Conservation (phyloP, 2,113 vertebrate species). For the Ophiodon elongatus region DNA sequence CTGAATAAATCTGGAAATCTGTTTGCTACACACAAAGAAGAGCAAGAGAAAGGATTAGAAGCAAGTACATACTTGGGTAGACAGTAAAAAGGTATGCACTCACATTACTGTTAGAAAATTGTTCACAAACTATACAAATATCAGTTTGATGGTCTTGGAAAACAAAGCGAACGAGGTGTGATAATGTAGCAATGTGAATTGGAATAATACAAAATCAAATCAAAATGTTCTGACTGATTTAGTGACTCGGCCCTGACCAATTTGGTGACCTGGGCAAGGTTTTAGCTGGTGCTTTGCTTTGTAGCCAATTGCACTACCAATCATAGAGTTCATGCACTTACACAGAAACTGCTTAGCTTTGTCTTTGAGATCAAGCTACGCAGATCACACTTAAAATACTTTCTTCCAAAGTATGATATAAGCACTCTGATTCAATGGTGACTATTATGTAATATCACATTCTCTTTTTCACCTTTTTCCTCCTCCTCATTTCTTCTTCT, state of each 20-base stretch:
- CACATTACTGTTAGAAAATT: neutral
- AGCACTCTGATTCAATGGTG: neutral
- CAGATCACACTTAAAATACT: no score
- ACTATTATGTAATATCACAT: neutral
- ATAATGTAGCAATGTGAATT: neutral
- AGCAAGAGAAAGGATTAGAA: neutral
- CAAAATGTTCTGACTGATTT: neutral
- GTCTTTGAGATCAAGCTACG: no score
- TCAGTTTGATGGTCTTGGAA: neutral
- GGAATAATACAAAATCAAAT: neutral
- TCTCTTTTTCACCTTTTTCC: neutral
- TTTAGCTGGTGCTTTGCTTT: neutral
- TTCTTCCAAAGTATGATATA: no score
- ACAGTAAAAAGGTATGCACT: neutral
- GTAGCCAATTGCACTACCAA: neutral
- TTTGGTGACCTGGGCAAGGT: no score
- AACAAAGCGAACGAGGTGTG: neutral
- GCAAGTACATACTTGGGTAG: no score
- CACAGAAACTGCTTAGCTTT: neutral
- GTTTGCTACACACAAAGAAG: constrained; percentile 86
- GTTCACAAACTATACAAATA: neutral
- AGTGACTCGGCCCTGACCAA: no score
- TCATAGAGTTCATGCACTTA: neutral
- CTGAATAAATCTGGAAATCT: constrained; percentile 98
- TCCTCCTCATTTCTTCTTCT: neutral